Evolutionary conservation across 2,888 invertebrate species (phyloP).

Genomic region (Zhuqinia jingwanae): DNA sequence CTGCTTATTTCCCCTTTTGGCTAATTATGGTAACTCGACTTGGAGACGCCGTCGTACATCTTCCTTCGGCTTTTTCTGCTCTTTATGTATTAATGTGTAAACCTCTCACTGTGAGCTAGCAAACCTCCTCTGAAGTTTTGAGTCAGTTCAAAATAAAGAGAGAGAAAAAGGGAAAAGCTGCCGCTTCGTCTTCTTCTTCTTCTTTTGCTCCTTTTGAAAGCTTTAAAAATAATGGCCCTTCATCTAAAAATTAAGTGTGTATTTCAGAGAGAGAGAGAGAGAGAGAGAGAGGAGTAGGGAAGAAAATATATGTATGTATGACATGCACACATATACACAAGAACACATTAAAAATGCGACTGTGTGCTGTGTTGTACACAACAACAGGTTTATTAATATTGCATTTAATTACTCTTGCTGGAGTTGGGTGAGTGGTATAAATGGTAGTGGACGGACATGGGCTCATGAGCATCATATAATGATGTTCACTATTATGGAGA

Average conservation of each 20-base stretch:
- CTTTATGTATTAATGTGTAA: constrained; percentile 4
- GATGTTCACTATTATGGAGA: constrained; percentile 18
- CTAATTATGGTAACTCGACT: constrained; percentile 70
- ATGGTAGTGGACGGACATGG: constrained; percentile 21
- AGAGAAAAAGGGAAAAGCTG: constrained; percentile 13
- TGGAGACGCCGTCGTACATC: constrained; percentile 61
- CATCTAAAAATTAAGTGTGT: constrained; percentile 49
- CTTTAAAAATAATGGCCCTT: constrained; percentile 53
- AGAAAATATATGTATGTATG: neutral
- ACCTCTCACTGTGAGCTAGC: neutral
- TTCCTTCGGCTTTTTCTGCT: constrained; percentile 53
- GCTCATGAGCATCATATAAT: neutral
- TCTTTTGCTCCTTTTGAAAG: constrained; percentile 24
- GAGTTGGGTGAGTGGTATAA: neutral
- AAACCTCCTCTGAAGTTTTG: no score
- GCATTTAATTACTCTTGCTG: constrained; percentile 65
- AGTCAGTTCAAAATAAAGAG: constrained; percentile 23
- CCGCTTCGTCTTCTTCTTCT: constrained; percentile 28
- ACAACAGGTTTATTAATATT: constrained; percentile 73
- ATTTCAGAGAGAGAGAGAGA: neutral
- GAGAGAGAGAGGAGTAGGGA: neutral
- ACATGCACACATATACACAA: constrained; percentile 23
- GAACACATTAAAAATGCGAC: constrained; percentile 9
- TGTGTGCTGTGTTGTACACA: constrained; percentile 7
- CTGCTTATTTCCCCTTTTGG: constrained; percentile 44